Evolutionary conservation across 2,113 vertebrate genomes (phyloP).

Genomic region (Apteryx owenii): DNA sequence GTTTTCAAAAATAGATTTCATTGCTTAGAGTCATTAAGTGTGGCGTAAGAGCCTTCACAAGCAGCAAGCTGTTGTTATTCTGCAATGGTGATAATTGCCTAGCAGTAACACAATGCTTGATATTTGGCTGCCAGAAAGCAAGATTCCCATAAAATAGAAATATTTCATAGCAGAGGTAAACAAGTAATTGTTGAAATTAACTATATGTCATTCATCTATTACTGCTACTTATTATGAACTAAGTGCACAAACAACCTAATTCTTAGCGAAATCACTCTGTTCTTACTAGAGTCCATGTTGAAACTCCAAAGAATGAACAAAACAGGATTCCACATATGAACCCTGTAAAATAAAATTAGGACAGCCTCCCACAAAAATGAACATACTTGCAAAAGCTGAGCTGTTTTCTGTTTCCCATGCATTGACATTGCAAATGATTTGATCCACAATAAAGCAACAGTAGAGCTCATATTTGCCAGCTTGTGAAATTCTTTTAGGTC

Average conservation of each 20-base stretch:
- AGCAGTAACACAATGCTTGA: not conserved
- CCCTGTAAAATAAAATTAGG: not conserved
- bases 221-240: not conserved
- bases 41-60: not conserved
- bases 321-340: not conserved
- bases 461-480: fast-evolving
- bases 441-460: not conserved
- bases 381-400: not conserved
- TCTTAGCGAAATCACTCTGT: not conserved
- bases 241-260: not conserved
- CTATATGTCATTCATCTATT: not conserved
- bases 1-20: not conserved
- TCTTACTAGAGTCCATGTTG: not conserved
- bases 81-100: not conserved
- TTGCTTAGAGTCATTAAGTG: not conserved
- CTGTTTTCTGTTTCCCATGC: not conserved
- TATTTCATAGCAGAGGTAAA: not conserved
- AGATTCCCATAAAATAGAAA: not conserved
- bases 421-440: not conserved
- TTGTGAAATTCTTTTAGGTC: not conserved
- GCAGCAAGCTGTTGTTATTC: not conserved
- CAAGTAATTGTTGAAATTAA: not conserved
- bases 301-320: not conserved
- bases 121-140: not conserved
- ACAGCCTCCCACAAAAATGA: not conserved